Evolutionary conservation across 2,888 invertebrate genomes (phyloP).

Genomic region (Polyploca ridens): DNA sequence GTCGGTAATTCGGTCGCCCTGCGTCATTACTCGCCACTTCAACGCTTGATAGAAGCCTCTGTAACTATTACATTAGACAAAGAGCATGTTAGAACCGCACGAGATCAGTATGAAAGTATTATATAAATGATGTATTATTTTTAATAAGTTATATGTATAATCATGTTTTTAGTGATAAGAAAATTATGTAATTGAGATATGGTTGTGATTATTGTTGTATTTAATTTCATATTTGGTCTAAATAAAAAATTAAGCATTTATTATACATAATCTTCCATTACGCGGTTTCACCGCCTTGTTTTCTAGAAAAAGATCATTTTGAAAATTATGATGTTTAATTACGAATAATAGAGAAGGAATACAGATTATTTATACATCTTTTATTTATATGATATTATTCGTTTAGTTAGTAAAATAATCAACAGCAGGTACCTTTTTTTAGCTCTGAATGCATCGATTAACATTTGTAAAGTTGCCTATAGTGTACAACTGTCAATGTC

Average conservation of each 20-base stretch:
- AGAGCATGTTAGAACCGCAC: slow-evolving; percentile 34
- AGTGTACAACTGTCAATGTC: slow-evolving; percentile 38
- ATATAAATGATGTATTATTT: slow-evolving; percentile 21
- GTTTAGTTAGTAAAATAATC: too few relatives aligned
- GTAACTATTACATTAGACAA: slow-evolving; percentile 41
- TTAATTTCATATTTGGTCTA: not conserved
- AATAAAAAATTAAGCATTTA: not conserved
- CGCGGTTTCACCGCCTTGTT: too few relatives aligned
- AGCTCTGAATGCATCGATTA: slow-evolving; percentile 12
- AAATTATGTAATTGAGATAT: not conserved
- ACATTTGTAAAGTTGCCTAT: slow-evolving; percentile 27
- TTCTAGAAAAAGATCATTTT: too few relatives aligned
- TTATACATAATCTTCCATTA: too few relatives aligned
- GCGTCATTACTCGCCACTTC: slow-evolving; percentile 77
- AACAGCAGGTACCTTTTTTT: not conserved
- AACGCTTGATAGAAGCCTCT: slow-evolving; percentile 59
- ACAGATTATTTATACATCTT: too few relatives aligned
- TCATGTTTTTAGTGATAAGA: not conserved
- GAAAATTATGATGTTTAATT: too few relatives aligned
- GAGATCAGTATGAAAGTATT: slow-evolving; percentile 43
- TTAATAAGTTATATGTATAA: not conserved
- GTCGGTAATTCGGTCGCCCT: slow-evolving; percentile 90
- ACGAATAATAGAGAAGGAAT: too few relatives aligned
- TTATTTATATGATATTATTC: too few relatives aligned
- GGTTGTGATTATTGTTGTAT: not conserved